Evolutionary conservation across 2,888 invertebrate genomes (phyloP).

Genomic region (Epinotia ramella): DNA sequence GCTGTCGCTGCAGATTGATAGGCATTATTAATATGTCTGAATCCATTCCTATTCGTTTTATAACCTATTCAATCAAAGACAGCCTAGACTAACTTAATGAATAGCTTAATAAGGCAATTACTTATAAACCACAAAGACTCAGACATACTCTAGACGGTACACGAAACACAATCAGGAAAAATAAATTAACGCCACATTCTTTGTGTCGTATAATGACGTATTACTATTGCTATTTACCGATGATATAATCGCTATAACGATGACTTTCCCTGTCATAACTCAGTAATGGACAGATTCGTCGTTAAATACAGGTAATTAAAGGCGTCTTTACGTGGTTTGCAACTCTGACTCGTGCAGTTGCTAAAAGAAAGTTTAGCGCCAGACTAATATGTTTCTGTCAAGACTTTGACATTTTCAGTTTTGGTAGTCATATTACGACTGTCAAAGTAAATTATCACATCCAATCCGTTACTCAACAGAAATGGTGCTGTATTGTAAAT

Average conservation of each 20-base stretch:
- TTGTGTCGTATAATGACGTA: not conserved
- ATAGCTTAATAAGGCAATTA: not conserved
- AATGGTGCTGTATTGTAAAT: no score
- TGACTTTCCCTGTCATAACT: slow-evolving; percentile 33
- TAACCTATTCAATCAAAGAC: not conserved
- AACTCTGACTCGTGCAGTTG: slow-evolving; percentile 6
- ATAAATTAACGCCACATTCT: not conserved
- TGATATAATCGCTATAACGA: slow-evolving; percentile 30
- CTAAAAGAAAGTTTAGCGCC: not conserved
- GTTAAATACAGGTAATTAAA: slow-evolving; percentile 12
- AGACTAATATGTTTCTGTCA: no score
- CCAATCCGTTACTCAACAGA: no score
- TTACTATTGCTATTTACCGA: slow-evolving; percentile 17
- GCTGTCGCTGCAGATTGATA: not conserved
- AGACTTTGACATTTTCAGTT: no score
- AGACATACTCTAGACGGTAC: not conserved
- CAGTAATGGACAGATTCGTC: slow-evolving; percentile 13
- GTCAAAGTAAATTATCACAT: no score
- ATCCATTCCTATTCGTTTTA: not conserved
- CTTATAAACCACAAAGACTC: not conserved
- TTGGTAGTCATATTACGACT: no score
- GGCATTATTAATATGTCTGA: not conserved
- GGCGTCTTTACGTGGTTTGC: slow-evolving; percentile 6
- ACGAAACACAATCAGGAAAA: not conserved
- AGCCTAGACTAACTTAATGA: not conserved